phyloP scores from a whole-genome alignment of 2,888 invertebrate species.

The Biston betularia region DNA sequence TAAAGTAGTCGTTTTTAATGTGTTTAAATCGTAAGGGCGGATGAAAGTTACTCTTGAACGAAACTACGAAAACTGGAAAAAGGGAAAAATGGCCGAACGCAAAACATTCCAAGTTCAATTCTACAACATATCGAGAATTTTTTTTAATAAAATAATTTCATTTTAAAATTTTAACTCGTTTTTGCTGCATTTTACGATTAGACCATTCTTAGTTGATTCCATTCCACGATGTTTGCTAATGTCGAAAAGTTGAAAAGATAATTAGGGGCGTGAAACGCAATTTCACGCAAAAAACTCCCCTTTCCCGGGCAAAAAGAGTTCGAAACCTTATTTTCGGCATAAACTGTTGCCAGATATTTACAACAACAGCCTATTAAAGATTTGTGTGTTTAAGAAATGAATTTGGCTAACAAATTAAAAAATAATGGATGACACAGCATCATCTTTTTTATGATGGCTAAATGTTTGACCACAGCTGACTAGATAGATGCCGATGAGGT shows the following conservation, averaged over 20 bases:
- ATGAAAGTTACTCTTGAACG: no score
- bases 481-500: no score
- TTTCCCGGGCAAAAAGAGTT: slow-evolving; percentile 16
- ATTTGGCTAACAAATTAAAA: no score
- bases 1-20: no score
- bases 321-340: slow-evolving; percentile 32
- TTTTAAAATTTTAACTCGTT: background rate
- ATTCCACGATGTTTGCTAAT: slow-evolving; percentile 56
- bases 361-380: slow-evolving; percentile 5
- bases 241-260: slow-evolving; percentile 64
- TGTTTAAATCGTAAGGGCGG: no score
- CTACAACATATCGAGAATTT: background rate
- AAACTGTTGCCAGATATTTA: slow-evolving; percentile 29
- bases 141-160: background rate
- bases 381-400: background rate
- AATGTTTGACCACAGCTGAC: no score
- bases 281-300: slow-evolving; percentile 50
- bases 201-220: slow-evolving; percentile 35
- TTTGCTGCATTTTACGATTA: slow-evolving; percentile 13
- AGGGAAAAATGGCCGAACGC: no score
- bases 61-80: background rate
- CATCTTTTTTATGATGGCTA: no score
- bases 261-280: slow-evolving; percentile 62
- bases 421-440: no score
- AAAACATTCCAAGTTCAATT: background rate